Base-by-base conservation (phyloP, 2,888 invertebrate species). In the Poecilus cupreus region DNA sequence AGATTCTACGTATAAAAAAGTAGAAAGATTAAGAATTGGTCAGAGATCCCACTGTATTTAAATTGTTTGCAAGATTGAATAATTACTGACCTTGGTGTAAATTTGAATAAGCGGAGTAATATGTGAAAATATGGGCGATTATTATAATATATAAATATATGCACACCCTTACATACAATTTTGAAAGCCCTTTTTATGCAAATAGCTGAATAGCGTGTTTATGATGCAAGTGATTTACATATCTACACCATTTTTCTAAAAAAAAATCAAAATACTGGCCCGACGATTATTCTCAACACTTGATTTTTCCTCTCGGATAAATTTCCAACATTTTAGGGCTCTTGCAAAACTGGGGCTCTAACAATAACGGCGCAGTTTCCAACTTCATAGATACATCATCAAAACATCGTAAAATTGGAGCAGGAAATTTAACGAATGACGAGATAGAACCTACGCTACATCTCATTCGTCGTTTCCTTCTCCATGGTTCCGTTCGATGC, bases 401-500 rank as follows among this genome's bases (percentile, higher is more conserved):
- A 4, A 13, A 16, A 49, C 4, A 49, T 49, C 13, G n/a, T 16
- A 6, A n/a, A 49, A 16, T 16, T 16, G 10, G n/a, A 49, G 13
- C n/a, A 18, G 16, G 4, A 8, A 10, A 54, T 18, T 54, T n/a
- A 18, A 22, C 54, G 54, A 54, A 22, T 54, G 22, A 10, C 5
- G 1, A 11, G 22, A 13, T 16, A 43, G 54, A 20, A 54, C 13
- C 16, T 10, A 11, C 49, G 49, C 18, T 20, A 10, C 57, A 16
- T 13, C 26, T 22, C 60, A 43, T 43, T 13, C 43, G 43, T 43
- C n/a, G 43, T 43, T 32, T 32, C 32, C 32, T 32, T 20, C 22
- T 57, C 3, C 75, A 32, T 75, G 76, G 57, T 76, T 57, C 20
- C 51, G 76, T 76, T 54, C 76, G 37, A 54, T 76, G 76, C 51